phyloP scores from a whole-genome alignment of 64 coral and sea anemone genomes.

The Orbicella faveolata region DNA sequence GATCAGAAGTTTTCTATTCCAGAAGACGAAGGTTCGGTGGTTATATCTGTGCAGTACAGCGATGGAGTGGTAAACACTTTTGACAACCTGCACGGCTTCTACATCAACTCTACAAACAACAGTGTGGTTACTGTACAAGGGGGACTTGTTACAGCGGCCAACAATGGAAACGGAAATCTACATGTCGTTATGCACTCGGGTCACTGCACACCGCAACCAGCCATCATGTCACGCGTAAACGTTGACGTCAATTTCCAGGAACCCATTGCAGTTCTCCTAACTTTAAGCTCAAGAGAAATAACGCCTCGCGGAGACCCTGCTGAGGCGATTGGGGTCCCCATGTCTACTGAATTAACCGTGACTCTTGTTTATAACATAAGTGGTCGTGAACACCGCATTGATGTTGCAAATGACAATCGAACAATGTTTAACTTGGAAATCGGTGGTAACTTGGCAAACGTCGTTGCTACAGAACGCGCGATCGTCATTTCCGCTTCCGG shows the following conservation, averaged over 20 bases:
- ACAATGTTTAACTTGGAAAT: constrained; percentile 28
- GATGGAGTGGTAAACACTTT: constrained; percentile 58
- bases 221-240: constrained; percentile 4
- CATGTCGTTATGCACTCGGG: constrained; percentile 45
- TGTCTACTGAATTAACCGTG: constrained; percentile 16
- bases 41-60: constrained; percentile 50
- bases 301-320: constrained; percentile 34
- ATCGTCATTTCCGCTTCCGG: constrained; percentile 15
- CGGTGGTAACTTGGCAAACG: not conserved
- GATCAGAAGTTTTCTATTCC: constrained; percentile 17
- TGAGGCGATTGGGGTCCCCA: constrained; percentile 1
- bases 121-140: constrained; percentile 16
- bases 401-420: constrained; percentile 31
- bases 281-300: constrained; percentile 14
- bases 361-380: constrained; percentile 43
- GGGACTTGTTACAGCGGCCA: not conserved
- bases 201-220: constrained; percentile 15
- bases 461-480: not conserved
- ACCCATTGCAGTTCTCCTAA: constrained; percentile 14
- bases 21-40: constrained; percentile 14
- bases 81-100: constrained; percentile 30
- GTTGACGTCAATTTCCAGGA: constrained; percentile 39
- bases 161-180: not conserved
- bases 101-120: constrained; percentile 35
- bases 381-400: constrained; percentile 7